Evolutionary conservation across 2,888 invertebrate species (phyloP).

Genomic region (Plemyria rubiginata): DNA sequence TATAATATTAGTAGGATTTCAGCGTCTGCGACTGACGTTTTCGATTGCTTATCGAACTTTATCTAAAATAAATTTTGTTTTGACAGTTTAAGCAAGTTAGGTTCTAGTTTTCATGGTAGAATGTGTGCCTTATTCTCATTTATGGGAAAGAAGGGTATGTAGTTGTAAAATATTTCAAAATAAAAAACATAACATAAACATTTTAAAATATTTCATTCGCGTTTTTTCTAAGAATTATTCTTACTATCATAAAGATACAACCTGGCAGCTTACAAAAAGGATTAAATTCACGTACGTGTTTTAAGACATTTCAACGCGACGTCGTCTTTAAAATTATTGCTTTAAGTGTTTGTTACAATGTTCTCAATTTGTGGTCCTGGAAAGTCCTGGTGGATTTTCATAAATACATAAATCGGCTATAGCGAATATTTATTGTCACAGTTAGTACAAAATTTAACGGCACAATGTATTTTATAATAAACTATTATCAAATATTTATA

Average conservation of each 20-base stretch:
- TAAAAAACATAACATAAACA: no score
- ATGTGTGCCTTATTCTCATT: not conserved
- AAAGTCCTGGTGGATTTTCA: not conserved
- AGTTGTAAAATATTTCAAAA: no score
- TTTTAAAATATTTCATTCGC: no score
- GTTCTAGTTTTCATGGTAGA: not conserved
- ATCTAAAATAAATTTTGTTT: not conserved
- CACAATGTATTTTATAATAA: no score
- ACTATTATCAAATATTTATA: no score
- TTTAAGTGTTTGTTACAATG: not conserved
- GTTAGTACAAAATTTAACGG: no score
- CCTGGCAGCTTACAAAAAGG: not conserved
- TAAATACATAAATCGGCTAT: not conserved
- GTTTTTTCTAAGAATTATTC: no score
- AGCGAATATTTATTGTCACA: not conserved
- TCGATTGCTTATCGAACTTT: constrained; percentile 4
- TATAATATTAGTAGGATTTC: no score
- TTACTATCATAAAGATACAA: no score
- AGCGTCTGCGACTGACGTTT: not conserved
- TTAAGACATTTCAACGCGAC: no score
- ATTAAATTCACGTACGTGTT: not conserved
- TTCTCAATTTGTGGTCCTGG: not conserved
- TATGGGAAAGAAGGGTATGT: no score
- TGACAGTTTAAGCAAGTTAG: not conserved
- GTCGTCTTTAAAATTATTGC: not conserved